Base-by-base conservation (phyloP, 1,140 invertebrate genomes). In the Carcinoscorpius rotundicauda region DNA sequence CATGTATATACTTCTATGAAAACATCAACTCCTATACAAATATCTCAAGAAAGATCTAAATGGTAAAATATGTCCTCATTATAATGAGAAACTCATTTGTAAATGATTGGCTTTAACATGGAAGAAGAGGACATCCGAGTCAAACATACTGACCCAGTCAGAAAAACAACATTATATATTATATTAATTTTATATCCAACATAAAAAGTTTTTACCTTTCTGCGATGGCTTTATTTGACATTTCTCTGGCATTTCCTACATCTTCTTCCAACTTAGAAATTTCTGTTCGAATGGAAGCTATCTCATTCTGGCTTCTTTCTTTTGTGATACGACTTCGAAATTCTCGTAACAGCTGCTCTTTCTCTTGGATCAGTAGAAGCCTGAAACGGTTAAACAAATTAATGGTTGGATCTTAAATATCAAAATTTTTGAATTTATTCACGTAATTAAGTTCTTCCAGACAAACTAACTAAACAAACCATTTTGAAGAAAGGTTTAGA, bases 201-300 rank as follows among this genome's bases (percentile, higher is more conserved):
- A 29, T 29, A 29, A 0, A 29, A 29, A 29, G n/a, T 60, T n/a
- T 29, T 70, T 69, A 78, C 76, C 81, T 78, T 75, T 95, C 91
- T n/a, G 92, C 87, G 72, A 97, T 95, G 59, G 91, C 91, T 73
- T 90, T 87, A 76, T 94, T 96, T 6, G 91, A 95, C 74, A 93
- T 85, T 73, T 95, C 91, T 60, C 93, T 82, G 0, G 91, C 92
- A 76, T 88, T 87, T 72, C 91, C 91, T 53, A 97, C 81, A 75
- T 97, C 93, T 72, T 88, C 84, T 76, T 97, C 91, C n/a, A 97
- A 79, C 73, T 86, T 85, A 69, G 84, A 83, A 69, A 94, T 94
- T 73, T 92, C 88, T 53, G 82, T 78, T 72, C 91, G 86, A 64
- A 96, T 91, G 59, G 87, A 85, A 62, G 80, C 82, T 83, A 93